These are phyloP conservation scores for Falco peregrinus DNA, from an alignment of 2,797 vertebrate genomes.

Conservation along the genomic window DNA sequence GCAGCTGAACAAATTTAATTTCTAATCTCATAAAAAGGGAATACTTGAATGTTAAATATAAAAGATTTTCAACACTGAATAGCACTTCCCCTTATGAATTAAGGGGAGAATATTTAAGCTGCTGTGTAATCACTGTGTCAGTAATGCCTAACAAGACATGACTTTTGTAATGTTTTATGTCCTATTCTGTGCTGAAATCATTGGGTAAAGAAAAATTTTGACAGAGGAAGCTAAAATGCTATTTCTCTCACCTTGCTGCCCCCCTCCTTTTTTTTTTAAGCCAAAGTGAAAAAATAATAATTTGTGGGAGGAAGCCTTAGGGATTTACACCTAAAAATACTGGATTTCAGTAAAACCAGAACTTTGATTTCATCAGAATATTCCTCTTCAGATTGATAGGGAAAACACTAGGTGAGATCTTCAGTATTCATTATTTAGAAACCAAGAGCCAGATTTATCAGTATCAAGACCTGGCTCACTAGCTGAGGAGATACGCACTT, in stretches of 20 bases:
- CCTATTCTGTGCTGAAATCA: neutral
- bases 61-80: neutral
- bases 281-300: neutral
- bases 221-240: neutral
- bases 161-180: neutral
- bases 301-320: neutral
- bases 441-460: neutral
- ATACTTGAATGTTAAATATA: neutral
- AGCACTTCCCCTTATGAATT: neutral
- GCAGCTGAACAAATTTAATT: neutral
- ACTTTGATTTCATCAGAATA: neutral
- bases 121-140: neutral
- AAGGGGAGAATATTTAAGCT: neutral
- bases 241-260: neutral
- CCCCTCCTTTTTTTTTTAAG: neutral
- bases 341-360: neutral
- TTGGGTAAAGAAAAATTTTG: neutral
- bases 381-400: neutral
- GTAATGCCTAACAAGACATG: neutral
- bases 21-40: neutral
- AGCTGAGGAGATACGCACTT: neutral
- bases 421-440: neutral
- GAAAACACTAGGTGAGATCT: neutral
- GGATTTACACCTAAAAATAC: neutral
- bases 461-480: neutral